These are phyloP conservation scores for Zaprionus ghesquierei DNA, from an alignment of 1,140 invertebrate genomes.

Conservation along the genomic window DNA sequence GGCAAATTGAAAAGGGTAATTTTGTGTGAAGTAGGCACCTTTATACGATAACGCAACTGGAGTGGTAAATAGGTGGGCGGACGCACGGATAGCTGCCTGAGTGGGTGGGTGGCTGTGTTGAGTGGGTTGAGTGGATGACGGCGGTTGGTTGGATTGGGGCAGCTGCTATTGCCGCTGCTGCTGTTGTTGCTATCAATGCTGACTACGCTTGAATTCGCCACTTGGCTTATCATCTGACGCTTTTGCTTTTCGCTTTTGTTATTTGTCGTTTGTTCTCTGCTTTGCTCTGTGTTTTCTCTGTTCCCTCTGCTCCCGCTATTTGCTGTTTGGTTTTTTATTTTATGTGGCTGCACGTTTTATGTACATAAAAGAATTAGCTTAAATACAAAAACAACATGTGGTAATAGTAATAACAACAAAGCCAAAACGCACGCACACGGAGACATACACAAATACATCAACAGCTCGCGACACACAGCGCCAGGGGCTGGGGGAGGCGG, in stretches of 20 bases:
- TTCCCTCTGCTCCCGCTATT: slow-evolving; percentile 22
- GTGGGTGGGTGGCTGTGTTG: background rate
- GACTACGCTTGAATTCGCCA: slow-evolving; percentile 79
- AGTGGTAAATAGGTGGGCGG: background rate
- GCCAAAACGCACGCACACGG: slow-evolving; percentile 60
- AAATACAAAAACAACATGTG: slow-evolving; percentile 81
- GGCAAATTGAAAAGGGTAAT: slow-evolving; percentile 82
- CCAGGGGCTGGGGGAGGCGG: background rate
- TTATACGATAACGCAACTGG: slow-evolving; percentile 42
- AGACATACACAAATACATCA: slow-evolving; percentile 12
- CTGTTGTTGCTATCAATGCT: slow-evolving; percentile 64
- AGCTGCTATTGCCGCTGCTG: background rate
- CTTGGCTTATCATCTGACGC: slow-evolving; percentile 70
- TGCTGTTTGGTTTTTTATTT: slow-evolving; percentile 72
- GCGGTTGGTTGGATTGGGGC: background rate
- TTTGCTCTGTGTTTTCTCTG: slow-evolving; percentile 26
- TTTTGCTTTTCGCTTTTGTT: slow-evolving; percentile 44
- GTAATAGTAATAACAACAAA: slow-evolving; percentile 78
- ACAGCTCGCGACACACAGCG: background rate
- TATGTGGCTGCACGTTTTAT: slow-evolving; percentile 77
- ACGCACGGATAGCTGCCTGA: background rate
- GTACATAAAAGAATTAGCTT: slow-evolving; percentile 78
- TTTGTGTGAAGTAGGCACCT: slow-evolving; percentile 81
- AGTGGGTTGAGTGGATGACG: background rate
- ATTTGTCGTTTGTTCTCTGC: slow-evolving; percentile 47